Percentiles rank a stretch among this genome's conserved stretches.
Conservation (phyloP, 1,140 invertebrate species). For the Copidosoma floridanum region DNA sequence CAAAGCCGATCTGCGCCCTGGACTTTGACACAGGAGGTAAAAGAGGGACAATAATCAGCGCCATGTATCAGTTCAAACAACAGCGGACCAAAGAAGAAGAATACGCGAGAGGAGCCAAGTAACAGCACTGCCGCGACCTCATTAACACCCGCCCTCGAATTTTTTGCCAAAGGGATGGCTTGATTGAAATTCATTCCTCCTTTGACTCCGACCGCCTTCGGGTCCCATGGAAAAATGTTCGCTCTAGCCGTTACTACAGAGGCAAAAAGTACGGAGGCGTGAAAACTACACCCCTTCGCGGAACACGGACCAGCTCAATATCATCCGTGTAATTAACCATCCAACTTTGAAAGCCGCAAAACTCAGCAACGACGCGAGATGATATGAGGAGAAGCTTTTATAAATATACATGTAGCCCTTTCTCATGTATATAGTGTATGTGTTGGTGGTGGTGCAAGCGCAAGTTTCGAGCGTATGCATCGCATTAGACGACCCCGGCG, state of each 20-base stretch:
- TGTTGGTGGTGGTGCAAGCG: not conserved
- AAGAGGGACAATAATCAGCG: too few species aligned
- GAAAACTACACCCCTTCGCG: too few species aligned
- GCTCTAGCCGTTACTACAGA: not conserved
- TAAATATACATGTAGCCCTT: too few species aligned
- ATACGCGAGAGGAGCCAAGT: not conserved
- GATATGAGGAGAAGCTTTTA: too few species aligned
- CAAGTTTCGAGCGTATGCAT: slow-evolving; percentile 21
- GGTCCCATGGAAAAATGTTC: slow-evolving; percentile 7
- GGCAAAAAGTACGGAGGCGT: too few species aligned
- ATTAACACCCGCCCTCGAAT: not conserved
- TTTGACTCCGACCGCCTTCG: too few species aligned
- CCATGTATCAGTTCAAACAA: too few species aligned
- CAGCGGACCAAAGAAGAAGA: not conserved
- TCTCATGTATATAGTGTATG: too few species aligned
- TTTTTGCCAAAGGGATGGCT: slow-evolving; percentile 14
- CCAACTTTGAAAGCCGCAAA: slow-evolving; percentile 18
- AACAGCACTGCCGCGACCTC: too few species aligned
- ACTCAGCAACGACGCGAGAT: not conserved
- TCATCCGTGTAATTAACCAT: slow-evolving; percentile 22
- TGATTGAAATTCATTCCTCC: slow-evolving; percentile 16
- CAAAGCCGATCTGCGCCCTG: too few species aligned
- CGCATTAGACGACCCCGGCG: slow-evolving; percentile 5
- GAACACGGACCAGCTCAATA: too few species aligned
- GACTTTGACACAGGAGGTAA: too few species aligned